Evolutionary conservation across 2,888 invertebrate genomes (phyloP).

Genomic region (Mystacides longicornis): DNA sequence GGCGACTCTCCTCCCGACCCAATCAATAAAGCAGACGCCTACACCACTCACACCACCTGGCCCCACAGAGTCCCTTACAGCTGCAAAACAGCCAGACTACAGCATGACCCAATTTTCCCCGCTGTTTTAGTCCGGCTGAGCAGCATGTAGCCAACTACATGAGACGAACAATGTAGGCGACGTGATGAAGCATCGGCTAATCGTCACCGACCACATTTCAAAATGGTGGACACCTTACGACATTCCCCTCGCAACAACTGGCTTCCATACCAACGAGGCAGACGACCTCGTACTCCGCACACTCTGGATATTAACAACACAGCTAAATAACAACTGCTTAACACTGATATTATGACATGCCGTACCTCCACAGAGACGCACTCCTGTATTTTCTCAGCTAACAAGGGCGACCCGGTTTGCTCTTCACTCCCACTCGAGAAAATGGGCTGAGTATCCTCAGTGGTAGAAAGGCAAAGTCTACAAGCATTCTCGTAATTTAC

Average conservation of each 20-base stretch:
- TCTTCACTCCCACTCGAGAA: constrained; percentile 51
- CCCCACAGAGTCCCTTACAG: background rate
- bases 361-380: constrained; percentile 62
- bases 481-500: constrained; percentile 39
- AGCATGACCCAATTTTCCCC: constrained; percentile 4
- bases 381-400: constrained; percentile 57
- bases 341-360: constrained; percentile 22
- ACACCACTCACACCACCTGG: constrained; percentile 16
- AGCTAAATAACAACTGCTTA: constrained; percentile 3
- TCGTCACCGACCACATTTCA: constrained; percentile 34
- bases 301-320: constrained; percentile 33
- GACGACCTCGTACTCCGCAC: constrained; percentile 29
- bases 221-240: constrained; percentile 56
- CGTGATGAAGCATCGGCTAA: background rate
- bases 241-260: constrained; percentile 48
- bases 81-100: background rate
- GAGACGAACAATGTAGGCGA: background rate
- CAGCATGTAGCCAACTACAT: background rate
- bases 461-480: constrained; percentile 56
- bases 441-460: constrained; percentile 54
- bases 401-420: constrained; percentile 47
- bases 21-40: constrained; percentile 21
- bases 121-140: background rate
- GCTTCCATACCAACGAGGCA: constrained; percentile 36
- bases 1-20: constrained; percentile 5